phyloP scores from a whole-genome alignment of 37 sponge, comb jelly and placozoan genomes.

The Agelas oroides region DNA sequence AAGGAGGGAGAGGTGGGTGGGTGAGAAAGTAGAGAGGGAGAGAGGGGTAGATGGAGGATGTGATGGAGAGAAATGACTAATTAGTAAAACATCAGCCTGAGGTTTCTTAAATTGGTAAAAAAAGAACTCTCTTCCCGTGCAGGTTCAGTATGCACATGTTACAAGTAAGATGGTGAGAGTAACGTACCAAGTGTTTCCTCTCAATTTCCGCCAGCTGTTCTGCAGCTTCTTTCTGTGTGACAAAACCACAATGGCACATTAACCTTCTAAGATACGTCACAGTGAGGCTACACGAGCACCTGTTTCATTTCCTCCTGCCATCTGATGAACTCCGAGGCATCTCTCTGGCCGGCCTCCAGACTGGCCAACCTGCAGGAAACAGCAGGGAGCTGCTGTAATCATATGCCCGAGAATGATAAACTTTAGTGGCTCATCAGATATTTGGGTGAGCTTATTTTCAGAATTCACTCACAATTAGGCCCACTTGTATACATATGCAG shows the following conservation, averaged over 20 bases:
- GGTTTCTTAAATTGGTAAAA: no score
- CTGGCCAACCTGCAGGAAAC: slow-evolving; percentile 59
- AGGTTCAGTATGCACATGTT: no score
- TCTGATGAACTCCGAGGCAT: slow-evolving; percentile 71
- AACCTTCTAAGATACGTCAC: not conserved
- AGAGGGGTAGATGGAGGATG: no score
- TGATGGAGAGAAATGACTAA: no score
- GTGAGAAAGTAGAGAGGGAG: no score
- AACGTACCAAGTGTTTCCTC: slow-evolving; percentile 81
- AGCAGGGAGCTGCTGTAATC: not conserved
- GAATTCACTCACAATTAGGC: no score
- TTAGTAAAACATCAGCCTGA: no score
- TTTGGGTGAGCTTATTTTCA: no score
- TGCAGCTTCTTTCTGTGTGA: slow-evolving; percentile 76
- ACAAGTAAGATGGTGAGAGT: not conserved
- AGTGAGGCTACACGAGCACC: slow-evolving; percentile 12
- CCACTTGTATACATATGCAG: no score
- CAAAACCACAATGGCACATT: not conserved
- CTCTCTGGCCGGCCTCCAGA: slow-evolving; percentile 87
- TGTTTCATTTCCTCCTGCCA: slow-evolving; percentile 91
- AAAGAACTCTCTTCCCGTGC: no score
- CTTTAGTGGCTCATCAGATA: not conserved
- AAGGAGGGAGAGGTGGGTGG: no score
- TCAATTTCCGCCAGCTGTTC: slow-evolving; percentile 85
- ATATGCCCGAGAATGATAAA: not conserved